Percentiles rank a stretch among this genome's conserved stretches.
Conservation (phyloP, 2,888 invertebrate species). For the Lasioglossum villosulum region DNA sequence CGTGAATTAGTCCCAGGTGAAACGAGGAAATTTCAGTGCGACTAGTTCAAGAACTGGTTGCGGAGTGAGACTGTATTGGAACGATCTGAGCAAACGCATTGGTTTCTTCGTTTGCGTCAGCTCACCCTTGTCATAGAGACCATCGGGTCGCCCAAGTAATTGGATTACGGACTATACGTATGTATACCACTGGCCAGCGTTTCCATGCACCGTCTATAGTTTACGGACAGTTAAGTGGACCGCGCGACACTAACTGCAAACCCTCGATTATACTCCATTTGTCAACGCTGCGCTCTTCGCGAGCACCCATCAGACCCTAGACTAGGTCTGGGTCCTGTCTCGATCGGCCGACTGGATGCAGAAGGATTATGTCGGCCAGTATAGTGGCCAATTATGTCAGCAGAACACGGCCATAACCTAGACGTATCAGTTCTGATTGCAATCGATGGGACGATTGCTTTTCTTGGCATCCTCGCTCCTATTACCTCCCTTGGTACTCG, state of each 20-base stretch:
- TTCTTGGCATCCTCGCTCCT: neutral
- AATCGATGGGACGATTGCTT: neutral
- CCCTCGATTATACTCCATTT: constrained; percentile 57
- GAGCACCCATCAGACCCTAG: constrained; percentile 42
- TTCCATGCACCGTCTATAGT: constrained; percentile 34
- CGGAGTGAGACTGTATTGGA: neutral
- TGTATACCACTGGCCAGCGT: neutral
- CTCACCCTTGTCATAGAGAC: constrained; percentile 12
- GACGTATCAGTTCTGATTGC: constrained; percentile 26
- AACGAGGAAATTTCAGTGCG: neutral
- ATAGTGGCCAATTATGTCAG: constrained; percentile 36
- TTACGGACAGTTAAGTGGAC: constrained; percentile 47
- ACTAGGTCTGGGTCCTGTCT: constrained; percentile 1
- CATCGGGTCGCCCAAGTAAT: constrained; percentile 28
- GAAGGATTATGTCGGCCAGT: constrained; percentile 33
- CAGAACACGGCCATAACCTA: neutral
- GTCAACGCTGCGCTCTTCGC: constrained; percentile 50
- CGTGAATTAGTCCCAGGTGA: neutral
- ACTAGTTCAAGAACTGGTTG: neutral
- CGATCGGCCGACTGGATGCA: constrained; percentile 32
- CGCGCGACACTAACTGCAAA: constrained; percentile 34
- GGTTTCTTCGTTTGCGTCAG: neutral
- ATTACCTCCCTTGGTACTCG: neutral
- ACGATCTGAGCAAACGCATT: neutral
- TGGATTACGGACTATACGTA: constrained; percentile 19